Conservation (phyloP, 2,113 vertebrate species). For the Camelus bactrianus region DNA sequence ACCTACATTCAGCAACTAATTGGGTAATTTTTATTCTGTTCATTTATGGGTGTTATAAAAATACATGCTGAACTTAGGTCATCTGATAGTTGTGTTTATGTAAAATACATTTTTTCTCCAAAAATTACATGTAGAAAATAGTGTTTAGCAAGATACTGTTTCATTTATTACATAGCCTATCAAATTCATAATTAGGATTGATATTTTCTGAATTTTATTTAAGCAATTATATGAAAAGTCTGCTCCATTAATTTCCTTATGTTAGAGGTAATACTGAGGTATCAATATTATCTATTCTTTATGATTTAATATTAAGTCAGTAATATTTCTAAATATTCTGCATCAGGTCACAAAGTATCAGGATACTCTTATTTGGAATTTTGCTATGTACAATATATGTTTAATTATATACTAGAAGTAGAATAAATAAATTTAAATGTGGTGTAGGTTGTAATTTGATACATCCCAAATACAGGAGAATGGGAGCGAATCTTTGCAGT, state of each 20-base stretch:
- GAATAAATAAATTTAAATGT: not conserved
- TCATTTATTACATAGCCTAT: not conserved
- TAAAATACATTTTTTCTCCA: not conserved
- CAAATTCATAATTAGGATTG: not conserved
- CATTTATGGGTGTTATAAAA: not conserved
- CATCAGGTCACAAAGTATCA: not conserved
- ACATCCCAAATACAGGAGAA: not conserved
- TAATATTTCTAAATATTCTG: not conserved
- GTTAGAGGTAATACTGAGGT: not conserved
- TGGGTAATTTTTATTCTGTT: not conserved
- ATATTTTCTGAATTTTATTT: not conserved
- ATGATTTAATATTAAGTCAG: not conserved
- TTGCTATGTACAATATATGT: not conserved
- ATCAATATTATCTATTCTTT: not conserved
- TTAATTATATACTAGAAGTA: not conserved
- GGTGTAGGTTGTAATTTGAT: not conserved
- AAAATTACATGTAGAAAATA: not conserved
- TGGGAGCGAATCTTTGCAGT: not conserved
- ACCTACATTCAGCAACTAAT: not conserved
- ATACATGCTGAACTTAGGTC: not conserved
- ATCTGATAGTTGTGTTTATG: not conserved
- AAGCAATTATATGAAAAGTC: not conserved
- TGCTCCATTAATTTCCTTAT: not conserved
- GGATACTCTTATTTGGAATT: not conserved
- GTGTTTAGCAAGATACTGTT: not conserved